Conservation (phyloP, 1,140 invertebrate genomes). For the Physella acuta region DNA sequence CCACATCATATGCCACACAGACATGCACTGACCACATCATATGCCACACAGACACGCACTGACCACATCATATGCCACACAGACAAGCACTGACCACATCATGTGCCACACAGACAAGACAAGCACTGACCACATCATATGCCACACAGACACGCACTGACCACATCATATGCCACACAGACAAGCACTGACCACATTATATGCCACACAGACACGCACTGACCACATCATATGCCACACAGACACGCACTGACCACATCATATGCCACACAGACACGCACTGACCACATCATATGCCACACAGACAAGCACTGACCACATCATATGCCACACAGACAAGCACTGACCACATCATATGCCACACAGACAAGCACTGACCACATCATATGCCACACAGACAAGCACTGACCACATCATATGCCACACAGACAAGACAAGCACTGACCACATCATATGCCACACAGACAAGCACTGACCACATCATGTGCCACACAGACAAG, state of each 20-base stretch:
- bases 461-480: too few species aligned
- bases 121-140: slow-evolving; percentile 72
- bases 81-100: too few species aligned
- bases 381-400: slow-evolving; percentile 82
- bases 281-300: too few species aligned
- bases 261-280: slow-evolving; percentile 83
- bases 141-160: too few species aligned
- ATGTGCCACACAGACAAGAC: background rate
- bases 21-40: too few species aligned
- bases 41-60: slow-evolving; percentile 25
- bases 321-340: slow-evolving; percentile 82
- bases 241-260: slow-evolving; percentile 69
- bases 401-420: too few species aligned
- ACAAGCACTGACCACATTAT: slow-evolving; percentile 71
- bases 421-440: background rate
- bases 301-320: slow-evolving; percentile 67
- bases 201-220: too few species aligned
- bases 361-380: slow-evolving; percentile 64
- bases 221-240: background rate
- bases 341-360: too few species aligned
- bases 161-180: background rate
- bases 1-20: slow-evolving; percentile 84
- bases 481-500: background rate
- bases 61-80: slow-evolving; percentile 84
- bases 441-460: slow-evolving; percentile 80